These are phyloP conservation scores for Campylorhamphus procurvoides DNA, from an alignment of 2,113 vertebrate species.

Conservation along the genomic window DNA sequence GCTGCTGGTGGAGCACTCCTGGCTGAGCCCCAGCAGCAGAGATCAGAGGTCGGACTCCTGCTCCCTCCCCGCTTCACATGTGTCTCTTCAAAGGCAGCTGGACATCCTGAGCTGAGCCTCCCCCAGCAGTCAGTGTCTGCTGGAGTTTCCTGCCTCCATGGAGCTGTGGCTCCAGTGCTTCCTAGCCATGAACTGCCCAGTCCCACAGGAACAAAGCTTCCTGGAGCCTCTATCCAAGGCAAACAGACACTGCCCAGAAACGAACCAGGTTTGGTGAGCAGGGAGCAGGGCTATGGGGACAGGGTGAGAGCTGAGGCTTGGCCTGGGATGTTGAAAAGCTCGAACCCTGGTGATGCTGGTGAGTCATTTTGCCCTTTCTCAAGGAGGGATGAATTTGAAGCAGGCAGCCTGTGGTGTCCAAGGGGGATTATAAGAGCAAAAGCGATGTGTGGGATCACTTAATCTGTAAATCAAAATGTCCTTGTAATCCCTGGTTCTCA, in stretches of 20 bases:
- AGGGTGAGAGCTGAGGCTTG: background rate
- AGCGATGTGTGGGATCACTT: background rate
- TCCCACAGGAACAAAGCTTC: background rate
- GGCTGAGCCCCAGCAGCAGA: background rate
- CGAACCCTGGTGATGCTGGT: background rate
- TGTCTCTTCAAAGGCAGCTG: background rate
- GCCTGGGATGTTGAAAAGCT: background rate
- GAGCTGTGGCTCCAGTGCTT: background rate
- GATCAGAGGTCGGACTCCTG: background rate
- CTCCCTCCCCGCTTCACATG: background rate
- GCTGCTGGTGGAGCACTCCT: background rate
- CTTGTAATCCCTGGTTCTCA: background rate
- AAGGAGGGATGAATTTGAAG: background rate
- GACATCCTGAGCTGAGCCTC: rapidly evolving
- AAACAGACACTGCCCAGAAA: background rate
- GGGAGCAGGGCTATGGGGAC: background rate
- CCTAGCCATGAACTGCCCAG: background rate
- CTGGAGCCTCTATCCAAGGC: background rate
- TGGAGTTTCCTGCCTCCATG: background rate
- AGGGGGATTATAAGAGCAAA: background rate
- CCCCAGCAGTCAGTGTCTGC: background rate
- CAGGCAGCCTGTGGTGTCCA: background rate
- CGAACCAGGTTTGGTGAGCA: rapidly evolving
- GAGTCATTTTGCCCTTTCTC: background rate
- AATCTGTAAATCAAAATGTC: background rate